These are phyloP conservation scores for Sthenelais limicola DNA, from an alignment of 2,888 invertebrate species.

Conservation along the genomic window DNA sequence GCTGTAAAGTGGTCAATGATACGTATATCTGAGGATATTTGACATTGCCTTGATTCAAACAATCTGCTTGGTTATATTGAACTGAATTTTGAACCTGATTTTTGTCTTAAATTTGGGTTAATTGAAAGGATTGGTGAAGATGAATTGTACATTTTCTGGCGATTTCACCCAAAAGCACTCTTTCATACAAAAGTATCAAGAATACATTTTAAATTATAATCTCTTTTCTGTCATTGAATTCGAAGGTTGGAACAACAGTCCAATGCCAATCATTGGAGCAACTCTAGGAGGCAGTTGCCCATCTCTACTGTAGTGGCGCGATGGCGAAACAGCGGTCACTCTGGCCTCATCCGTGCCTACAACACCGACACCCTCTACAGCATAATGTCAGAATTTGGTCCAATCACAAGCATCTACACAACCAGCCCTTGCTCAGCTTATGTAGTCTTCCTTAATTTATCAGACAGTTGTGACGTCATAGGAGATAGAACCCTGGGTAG, in stretches of 20 bases:
- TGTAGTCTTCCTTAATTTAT: slow-evolving; percentile 14
- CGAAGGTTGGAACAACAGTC: not conserved
- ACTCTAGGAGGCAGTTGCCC: slow-evolving; percentile 3
- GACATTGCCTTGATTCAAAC: no score
- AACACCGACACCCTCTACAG: slow-evolving; percentile 12
- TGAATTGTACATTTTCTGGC: no score
- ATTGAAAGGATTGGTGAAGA: no score
- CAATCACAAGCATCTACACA: slow-evolving; percentile 5
- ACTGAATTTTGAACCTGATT: no score
- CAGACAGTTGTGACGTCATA: not conserved
- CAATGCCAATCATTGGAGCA: not conserved
- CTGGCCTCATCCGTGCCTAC: not conserved
- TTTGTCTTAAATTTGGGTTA: no score
- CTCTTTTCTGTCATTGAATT: no score
- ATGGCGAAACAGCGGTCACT: not conserved
- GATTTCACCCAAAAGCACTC: no score
- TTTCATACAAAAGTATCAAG: no score
- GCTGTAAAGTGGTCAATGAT: no score
- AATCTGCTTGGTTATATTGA: no score
- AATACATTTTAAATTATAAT: no score
- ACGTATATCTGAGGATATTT: no score
- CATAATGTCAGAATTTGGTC: slow-evolving; percentile 5
- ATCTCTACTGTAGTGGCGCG: slow-evolving; percentile 15
- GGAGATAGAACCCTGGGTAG: not conserved
- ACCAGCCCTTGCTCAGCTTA: not conserved